Conservation (phyloP, 2,113 vertebrate genomes). For the Scopus umbretta region DNA sequence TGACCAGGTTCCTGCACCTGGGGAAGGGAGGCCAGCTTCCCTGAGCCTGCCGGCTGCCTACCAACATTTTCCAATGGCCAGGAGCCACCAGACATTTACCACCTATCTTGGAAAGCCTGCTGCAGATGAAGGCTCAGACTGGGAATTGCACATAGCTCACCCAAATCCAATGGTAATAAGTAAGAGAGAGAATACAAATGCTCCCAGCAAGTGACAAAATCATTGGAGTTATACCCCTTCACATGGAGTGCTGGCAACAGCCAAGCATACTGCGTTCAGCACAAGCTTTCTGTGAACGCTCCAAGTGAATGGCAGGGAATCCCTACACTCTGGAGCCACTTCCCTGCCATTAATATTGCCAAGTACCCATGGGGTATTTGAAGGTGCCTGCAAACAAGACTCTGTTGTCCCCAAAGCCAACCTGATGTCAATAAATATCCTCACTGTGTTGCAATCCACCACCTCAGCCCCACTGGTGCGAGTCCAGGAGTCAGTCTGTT, state of each 20-base stretch:
- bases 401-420: neutral
- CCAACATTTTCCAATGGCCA: neutral
- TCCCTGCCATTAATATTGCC: neutral
- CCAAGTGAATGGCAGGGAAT: neutral
- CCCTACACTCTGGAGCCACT: neutral
- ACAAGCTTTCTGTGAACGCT: too few relatives aligned
- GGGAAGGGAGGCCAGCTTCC: neutral
- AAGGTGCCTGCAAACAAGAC: neutral
- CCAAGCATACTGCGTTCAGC: too few relatives aligned
- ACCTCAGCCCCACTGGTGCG: neutral
- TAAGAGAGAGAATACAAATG: neutral
- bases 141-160: neutral
- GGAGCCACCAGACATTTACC: neutral
- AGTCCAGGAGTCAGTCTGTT: neutral
- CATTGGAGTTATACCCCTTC: neutral
- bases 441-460: neutral
- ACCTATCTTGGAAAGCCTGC: neutral
- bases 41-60: neutral
- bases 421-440: neutral
- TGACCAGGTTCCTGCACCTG: neutral
- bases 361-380: neutral
- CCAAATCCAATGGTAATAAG: neutral
- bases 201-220: neutral
- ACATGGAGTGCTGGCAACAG: neutral
- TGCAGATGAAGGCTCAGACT: fast-evolving